Base-by-base conservation (phyloP, 2,797 vertebrate genomes). In the Buceros bicornis region DNA sequence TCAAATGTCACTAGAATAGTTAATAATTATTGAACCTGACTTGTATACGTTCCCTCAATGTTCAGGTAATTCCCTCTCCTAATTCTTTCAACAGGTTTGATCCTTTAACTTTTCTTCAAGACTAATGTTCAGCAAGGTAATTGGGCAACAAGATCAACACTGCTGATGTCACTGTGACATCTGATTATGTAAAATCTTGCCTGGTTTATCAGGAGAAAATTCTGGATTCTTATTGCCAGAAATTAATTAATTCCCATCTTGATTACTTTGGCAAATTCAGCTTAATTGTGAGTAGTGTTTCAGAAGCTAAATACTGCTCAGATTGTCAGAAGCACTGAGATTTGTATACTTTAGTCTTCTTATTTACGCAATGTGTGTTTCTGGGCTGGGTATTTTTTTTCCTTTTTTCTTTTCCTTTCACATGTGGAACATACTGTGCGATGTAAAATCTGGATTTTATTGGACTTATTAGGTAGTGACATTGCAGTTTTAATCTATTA, bases 131-230 rank as follows among this genome's bases (percentile, higher is more conserved):
- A 64, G 60, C 82, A 74, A 92, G 43, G 22, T 51, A 89, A 18
- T 31, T 93, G 67, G 48, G 31, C 69, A 95, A 81, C 37, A 60
- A 85, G 71, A 95, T 93, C 77, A 89, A 71, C 96, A 94, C 54
- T 84, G 58, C 51, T 93, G 89, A 83, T 82, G 89, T 89, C 89
- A 91, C 57, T 73, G 47, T 76, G 69, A 73, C 74, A 83, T 94
- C 94, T 91, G 87, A 92, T 95, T 90, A 95, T 84, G 16, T 76
- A 70, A 96, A 94, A 25, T 87, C 78, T 93, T 90, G 65, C n/a
- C 65, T 51, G 43, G 56, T 31, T 94, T 96, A 93, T 82, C 87
- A 54, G 82, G 58, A 94, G n/a, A 89, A 94, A 87, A 87, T 56
- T 78, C 82, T 78, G 45, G 40, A 82, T 91, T 92, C 43, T 87